Percentiles rank a stretch among this genome's conserved stretches.
phyloP scores from a whole-genome alignment of 2,113 vertebrate genomes.

The Caretta caretta region DNA sequence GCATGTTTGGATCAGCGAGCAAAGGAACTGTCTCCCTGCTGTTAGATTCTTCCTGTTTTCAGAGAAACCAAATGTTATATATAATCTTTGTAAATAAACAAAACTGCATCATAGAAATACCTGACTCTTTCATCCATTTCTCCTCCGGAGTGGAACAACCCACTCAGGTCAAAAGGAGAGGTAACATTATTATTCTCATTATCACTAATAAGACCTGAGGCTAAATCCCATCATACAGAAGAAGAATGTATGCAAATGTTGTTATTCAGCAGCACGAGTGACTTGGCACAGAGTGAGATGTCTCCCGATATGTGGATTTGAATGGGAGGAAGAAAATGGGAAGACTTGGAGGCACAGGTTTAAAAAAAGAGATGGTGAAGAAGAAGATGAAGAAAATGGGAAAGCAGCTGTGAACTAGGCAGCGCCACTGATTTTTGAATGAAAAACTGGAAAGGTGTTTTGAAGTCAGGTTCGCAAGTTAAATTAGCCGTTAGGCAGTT shows the following conservation, averaged over 20 bases:
- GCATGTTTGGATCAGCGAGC: not conserved
- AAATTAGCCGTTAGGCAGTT: constrained; percentile 19
- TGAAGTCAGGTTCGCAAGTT: constrained; percentile 34
- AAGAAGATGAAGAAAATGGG: not conserved
- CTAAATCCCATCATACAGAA: not conserved
- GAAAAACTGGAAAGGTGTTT: not conserved
- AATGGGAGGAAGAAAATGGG: not conserved
- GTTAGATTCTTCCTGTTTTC: not conserved
- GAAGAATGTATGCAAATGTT: constrained; percentile 17
- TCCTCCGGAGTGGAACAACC: not conserved
- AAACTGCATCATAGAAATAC: too few relatives aligned
- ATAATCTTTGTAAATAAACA: not conserved
- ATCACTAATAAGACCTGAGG: not conserved
- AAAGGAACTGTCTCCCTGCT: too few relatives aligned
- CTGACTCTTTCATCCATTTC: not conserved
- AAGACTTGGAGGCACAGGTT: not conserved
- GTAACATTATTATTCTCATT: not conserved
- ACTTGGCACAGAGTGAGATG: not conserved
- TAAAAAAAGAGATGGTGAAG: not conserved
- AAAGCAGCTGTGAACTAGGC: constrained; percentile 15
- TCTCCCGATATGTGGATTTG: not conserved
- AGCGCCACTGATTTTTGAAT: constrained; percentile 36
- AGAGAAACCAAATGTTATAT: not conserved
- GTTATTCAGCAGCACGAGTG: not conserved
- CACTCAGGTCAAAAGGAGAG: not conserved